Percentiles rank a stretch among this genome's conserved stretches.
phyloP scores from a whole-genome alignment of 2,797 vertebrate genomes.

The Xiphorhynchus erythropygius region DNA sequence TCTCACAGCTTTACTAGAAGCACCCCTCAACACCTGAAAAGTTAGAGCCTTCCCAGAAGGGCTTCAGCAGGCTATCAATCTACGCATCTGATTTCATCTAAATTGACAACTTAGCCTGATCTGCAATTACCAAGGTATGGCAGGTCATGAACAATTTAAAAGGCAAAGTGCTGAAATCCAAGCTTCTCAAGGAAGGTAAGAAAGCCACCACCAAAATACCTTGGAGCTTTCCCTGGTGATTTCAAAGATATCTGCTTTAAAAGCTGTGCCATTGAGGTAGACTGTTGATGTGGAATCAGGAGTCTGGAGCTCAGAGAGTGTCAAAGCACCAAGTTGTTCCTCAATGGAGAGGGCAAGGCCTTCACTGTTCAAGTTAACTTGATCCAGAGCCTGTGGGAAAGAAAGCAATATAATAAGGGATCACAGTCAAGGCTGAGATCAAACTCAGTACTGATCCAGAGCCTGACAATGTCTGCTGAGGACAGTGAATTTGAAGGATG shows the following conservation, averaged over 20 bases:
- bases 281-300: constrained; percentile 78
- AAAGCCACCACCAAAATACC: constrained; percentile 71
- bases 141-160: background rate
- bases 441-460: background rate
- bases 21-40: background rate
- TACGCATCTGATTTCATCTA: background rate
- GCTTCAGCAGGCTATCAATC: background rate
- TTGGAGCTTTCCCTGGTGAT: constrained; percentile 85
- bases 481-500: background rate
- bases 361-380: constrained; percentile 84
- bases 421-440: background rate
- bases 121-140: background rate
- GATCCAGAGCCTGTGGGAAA: constrained; percentile 84
- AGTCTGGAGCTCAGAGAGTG: constrained; percentile 78
- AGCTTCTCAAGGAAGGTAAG: background rate
- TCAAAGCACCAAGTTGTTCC: constrained; percentile 90
- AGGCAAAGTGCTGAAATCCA: background rate
- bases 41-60: background rate
- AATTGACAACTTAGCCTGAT: background rate
- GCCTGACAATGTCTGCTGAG: background rate
- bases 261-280: constrained; percentile 85
- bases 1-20: background rate
- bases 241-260: constrained; percentile 84
- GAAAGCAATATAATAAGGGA: background rate
- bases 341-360: constrained; percentile 88